These are phyloP conservation scores for Melanerpes aurifrons DNA, from an alignment of 2,113 vertebrate species.

Conservation along the genomic window DNA sequence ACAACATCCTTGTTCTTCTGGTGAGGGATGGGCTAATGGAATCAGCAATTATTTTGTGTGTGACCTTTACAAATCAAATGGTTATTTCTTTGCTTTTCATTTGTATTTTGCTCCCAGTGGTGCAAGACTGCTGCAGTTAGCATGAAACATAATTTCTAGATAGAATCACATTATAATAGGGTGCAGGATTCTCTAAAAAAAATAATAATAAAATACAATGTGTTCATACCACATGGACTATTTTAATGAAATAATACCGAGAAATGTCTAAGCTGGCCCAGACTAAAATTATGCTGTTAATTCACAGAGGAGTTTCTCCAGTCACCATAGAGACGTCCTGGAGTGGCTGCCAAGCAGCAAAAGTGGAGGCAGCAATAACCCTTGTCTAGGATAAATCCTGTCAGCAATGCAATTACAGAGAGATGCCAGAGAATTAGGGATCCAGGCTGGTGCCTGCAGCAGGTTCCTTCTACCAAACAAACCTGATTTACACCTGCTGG, in stretches of 20 bases:
- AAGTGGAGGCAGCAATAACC: neutral
- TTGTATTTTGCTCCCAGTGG: constrained; percentile 27
- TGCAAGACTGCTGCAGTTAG: neutral
- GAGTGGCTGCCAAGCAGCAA: neutral
- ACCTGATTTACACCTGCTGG: neutral
- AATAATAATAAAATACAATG: neutral
- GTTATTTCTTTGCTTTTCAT: constrained; percentile 51
- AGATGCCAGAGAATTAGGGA: neutral
- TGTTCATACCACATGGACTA: neutral
- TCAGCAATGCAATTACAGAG: neutral
- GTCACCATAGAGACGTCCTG: neutral
- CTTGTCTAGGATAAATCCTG: neutral
- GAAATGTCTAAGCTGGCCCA: neutral
- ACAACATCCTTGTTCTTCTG: constrained; percentile 1
- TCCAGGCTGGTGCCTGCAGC: neutral
- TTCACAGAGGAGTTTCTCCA: neutral
- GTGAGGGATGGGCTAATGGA: constrained; percentile 40
- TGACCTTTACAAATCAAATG: constrained; percentile 59
- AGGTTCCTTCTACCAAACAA: neutral
- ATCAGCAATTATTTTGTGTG: constrained; percentile 49
- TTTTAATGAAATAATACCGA: constrained; percentile 30
- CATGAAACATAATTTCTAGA: constrained; percentile 50
- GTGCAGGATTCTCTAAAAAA: constrained; percentile 5
- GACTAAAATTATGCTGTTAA: neutral
- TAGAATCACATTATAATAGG: neutral